Base-by-base conservation (phyloP, 1,140 invertebrate genomes). In the Magallana angulata region DNA sequence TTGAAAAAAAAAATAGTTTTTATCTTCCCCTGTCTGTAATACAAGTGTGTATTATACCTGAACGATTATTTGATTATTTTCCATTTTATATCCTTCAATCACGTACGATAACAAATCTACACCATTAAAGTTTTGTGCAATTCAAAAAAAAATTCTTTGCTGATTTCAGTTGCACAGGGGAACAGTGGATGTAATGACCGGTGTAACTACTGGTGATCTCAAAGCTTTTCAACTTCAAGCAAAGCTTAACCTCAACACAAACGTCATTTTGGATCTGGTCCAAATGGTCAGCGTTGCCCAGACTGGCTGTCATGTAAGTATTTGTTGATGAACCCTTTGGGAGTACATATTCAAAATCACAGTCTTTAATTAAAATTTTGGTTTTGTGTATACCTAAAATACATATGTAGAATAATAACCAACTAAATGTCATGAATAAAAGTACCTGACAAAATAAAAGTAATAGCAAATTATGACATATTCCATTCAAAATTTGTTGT, bases 281-380 rank as follows among this genome's bases (percentile, higher is more conserved):
- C 76, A 87, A 48, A 59, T 76, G 82, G 82, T 87, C 11, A 68
- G 87, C 16, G 82, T 84, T 4, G 57, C 84, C 24, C 57, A 64
- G n/a, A 83, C 81, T 48, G 87, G 87, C n/a, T 83, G 81, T 58
- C 87, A 87, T 84, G 87, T 87, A 80, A 76, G 62, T 64, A 1
- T 64, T 11, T 64, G 12, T 30, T 76, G 11, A 12, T 12, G 18
- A 7, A 24, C 64, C 24, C 64, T 71, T 9, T 24, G 1, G 24
- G 8, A 11, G 9, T 76, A 1, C 0, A 9, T 9, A 30, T 9
- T 9, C 5, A 18, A 8, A 7, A 30, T 12, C 8, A 48, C 0
- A 36, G 36, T 7, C 12, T 71, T 36, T 0, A 11, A 71, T 30
- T 36, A 24, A 24, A 2, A 30, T 18, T 62, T 16, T 12, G 60